Evolutionary conservation across 2,888 invertebrate genomes (phyloP).

Genomic region (Beris chalybata): DNA sequence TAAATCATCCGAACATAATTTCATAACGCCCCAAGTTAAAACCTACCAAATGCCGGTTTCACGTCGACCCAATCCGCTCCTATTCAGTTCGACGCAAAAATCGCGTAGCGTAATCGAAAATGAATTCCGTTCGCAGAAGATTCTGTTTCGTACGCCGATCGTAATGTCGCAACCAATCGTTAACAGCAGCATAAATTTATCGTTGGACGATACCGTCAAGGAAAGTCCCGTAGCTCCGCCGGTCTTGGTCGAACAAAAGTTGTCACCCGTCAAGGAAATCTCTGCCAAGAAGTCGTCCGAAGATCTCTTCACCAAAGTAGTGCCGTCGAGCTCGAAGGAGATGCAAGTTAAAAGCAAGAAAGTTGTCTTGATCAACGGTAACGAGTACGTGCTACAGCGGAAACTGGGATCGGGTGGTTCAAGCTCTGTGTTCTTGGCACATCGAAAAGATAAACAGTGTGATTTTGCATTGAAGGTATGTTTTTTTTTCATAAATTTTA

Average conservation of each 20-base stretch:
- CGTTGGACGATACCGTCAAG: slow-evolving; percentile 50
- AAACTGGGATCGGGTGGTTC: slow-evolving; percentile 88
- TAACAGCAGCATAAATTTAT: slow-evolving; percentile 50
- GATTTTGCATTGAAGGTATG: slow-evolving; percentile 52
- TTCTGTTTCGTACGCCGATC: slow-evolving; percentile 55
- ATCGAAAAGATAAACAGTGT: slow-evolving; percentile 45
- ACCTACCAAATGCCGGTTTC: slow-evolving; percentile 38
- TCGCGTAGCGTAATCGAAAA: slow-evolving; percentile 45
- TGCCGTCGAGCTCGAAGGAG: not conserved
- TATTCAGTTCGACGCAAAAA: slow-evolving; percentile 27
- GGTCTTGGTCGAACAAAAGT: not conserved
- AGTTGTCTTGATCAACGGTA: slow-evolving; percentile 68
- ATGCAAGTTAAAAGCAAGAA: slow-evolving; percentile 46
- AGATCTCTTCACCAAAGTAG: slow-evolving; percentile 31
- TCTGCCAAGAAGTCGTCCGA: slow-evolving; percentile 20
- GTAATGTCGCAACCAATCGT: slow-evolving; percentile 48
- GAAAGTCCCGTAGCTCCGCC: not conserved
- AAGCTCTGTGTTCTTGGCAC: slow-evolving; percentile 70
- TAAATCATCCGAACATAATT: slow-evolving; percentile 46
- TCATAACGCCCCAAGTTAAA: slow-evolving; percentile 52
- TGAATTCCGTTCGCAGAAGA: slow-evolving; percentile 53
- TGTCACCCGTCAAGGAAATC: slow-evolving; percentile 35
- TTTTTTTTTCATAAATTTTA: not conserved
- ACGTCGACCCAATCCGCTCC: slow-evolving; percentile 6
- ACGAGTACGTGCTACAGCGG: slow-evolving; percentile 72